Evolutionary conservation across 2,797 vertebrate species (phyloP).

Genomic region (Emydoidea blandingii): DNA sequence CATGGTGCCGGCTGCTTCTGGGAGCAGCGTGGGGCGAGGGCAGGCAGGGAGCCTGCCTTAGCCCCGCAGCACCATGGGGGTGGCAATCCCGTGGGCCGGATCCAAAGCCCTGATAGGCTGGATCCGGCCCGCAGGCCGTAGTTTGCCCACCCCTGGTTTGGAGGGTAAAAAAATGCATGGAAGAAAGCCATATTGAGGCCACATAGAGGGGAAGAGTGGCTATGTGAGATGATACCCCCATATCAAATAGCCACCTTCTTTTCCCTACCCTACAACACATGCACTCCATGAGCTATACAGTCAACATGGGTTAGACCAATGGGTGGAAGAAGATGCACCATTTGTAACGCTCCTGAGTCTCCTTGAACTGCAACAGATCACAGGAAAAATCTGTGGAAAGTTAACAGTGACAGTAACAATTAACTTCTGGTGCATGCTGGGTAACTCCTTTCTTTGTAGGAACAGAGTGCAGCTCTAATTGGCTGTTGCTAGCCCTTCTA

Average conservation of each 20-base stretch:
- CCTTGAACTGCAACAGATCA: constrained; percentile 40
- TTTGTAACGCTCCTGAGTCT: constrained; percentile 18
- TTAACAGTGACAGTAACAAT: constrained; percentile 30
- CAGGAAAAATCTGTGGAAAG: too few species aligned
- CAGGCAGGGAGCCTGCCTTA: too few species aligned
- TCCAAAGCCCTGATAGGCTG: too few species aligned
- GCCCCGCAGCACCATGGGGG: too few species aligned
- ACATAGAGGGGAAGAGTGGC: not conserved
- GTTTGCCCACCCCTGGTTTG: too few species aligned
- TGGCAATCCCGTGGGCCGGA: too few species aligned
- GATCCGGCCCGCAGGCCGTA: too few species aligned
- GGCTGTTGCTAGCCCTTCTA: constrained; percentile 43
- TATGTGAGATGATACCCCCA: not conserved
- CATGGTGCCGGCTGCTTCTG: too few species aligned
- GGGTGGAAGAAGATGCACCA: too few species aligned
- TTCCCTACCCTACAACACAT: not conserved
- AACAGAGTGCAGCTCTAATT: constrained; percentile 43
- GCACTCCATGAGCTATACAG: not conserved
- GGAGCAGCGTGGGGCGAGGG: too few species aligned
- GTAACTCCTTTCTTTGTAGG: constrained; percentile 42
- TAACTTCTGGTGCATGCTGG: constrained; percentile 41
- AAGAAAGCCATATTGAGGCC: not conserved
- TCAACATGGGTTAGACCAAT: too few species aligned
- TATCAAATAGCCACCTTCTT: not conserved
- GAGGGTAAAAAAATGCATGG: accelerated